Conservation (phyloP, 2,797 vertebrate species). For the Gymnopithys bicolor region DNA sequence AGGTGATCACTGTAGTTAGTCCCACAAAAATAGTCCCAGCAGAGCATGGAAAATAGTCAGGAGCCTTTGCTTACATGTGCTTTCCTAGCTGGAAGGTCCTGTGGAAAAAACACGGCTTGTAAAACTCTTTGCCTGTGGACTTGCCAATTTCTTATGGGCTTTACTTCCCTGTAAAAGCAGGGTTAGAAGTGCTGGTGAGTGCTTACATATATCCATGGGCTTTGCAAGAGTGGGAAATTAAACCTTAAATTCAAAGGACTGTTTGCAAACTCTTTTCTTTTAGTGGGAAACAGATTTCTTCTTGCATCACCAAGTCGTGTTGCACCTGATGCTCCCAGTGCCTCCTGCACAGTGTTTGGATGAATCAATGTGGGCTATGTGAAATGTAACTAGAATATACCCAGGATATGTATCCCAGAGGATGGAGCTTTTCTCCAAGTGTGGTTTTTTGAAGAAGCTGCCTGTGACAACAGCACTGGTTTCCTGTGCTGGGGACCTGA, state of each 20-base stretch:
- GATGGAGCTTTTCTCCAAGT: not conserved
- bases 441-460: not conserved
- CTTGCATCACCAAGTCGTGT: fast-evolving
- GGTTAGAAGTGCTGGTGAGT: not conserved
- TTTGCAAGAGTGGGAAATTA: not conserved
- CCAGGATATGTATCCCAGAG: not conserved
- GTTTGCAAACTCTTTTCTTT: not conserved
- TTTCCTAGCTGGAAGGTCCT: not conserved
- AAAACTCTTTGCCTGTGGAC: not conserved
- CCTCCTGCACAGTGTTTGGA: not conserved
- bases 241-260: not conserved
- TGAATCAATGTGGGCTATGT: not conserved
- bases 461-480: not conserved
- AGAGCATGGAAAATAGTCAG: not conserved
- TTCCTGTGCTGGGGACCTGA: not conserved
- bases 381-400: not conserved
- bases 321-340: not conserved
- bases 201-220: not conserved
- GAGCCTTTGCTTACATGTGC: not conserved
- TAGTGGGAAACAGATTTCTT: not conserved
- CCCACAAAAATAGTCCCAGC: not conserved
- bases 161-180: not conserved
- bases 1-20: not conserved
- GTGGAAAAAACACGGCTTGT: not conserved
- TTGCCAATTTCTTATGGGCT: not conserved